Base-by-base conservation (phyloP, 2,113 vertebrate species). In the Elephas maximus region DNA sequence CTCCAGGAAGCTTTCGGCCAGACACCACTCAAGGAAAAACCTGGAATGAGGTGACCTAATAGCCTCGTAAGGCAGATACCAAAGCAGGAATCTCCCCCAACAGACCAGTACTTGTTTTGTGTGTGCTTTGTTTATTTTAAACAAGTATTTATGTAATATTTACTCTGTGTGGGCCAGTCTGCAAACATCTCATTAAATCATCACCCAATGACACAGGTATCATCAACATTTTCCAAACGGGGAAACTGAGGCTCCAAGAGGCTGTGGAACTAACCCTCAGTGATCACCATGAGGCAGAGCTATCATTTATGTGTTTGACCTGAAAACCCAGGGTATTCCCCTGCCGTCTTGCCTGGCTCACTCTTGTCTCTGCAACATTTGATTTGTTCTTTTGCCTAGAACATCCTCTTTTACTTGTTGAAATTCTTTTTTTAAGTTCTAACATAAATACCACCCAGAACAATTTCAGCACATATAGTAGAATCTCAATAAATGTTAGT, bases 21-120 rank as follows among this genome's bases (percentile, higher is more conserved):
- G 41, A 88, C 88, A 85, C 5, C 37, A 90, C 8, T 77, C 15
- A 88, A 83, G 23, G 41, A 88, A 91, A 90, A 88, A 67, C 23
- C 60, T 94, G 41, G 51, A 53, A 69, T 48, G 53, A 95, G 23
- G 45, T 48, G 74, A 85, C 24, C 60, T 26, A 17, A 4, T 4
- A 26, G 60, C 71, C 15, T 88, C 86, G 51, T 80, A 62, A 63
- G 65, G 51, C 80, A 95, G 44, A 88, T 76, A 79, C 9, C 14
- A 45, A 90, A 81, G 33, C 85, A 96, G 51, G 12, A 88, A n/a
- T 88, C 37, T 24, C 51, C 45, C 15, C 1, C 30, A 26, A 51
- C 8, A 88, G 73, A n/a, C 28, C 2, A 86, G 33, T 10, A 57
- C 53, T 57, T 57, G 8, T 57, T 12, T 8, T 57, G 53, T 57